Conservation (phyloP, 2,888 invertebrate genomes). For the Lepidochitona cinerea region DNA sequence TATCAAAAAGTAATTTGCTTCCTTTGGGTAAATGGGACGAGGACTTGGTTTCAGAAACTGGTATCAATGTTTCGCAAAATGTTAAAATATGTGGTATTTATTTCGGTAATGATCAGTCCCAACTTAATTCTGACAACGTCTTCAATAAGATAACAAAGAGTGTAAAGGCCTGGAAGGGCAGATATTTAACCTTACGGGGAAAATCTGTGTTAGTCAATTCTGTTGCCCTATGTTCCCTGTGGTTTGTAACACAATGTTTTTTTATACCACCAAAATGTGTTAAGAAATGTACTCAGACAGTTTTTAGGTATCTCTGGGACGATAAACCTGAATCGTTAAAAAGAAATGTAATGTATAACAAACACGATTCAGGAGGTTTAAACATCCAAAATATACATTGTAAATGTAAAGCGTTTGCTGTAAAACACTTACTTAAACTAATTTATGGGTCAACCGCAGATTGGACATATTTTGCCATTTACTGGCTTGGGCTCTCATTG, state of each 20-base stretch:
- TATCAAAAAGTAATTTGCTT: constrained; percentile 23
- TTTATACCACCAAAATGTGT: neutral
- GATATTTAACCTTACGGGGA: neutral
- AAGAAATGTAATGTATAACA: neutral
- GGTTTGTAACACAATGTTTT: neutral
- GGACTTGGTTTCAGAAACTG: neutral
- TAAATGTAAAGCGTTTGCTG: neutral
- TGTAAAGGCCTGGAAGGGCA: neutral
- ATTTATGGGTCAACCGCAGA: neutral
- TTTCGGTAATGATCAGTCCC: neutral
- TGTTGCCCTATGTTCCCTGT: neutral
- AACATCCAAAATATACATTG: neutral
- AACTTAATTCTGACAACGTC: neutral
- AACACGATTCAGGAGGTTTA: neutral
- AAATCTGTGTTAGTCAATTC: neutral
- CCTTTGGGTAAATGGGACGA: neutral
- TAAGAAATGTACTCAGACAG: neutral
- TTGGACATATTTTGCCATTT: constrained; percentile 8
- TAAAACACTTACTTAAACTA: neutral
- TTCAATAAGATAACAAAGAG: neutral
- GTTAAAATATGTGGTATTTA: neutral
- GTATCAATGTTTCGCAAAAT: neutral
- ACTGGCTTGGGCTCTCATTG: neutral
- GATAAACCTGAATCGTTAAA: neutral
- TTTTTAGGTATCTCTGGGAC: neutral